Evolutionary conservation across 2,113 vertebrate species (phyloP).

Genomic region (Mirounga angustirostris): DNA sequence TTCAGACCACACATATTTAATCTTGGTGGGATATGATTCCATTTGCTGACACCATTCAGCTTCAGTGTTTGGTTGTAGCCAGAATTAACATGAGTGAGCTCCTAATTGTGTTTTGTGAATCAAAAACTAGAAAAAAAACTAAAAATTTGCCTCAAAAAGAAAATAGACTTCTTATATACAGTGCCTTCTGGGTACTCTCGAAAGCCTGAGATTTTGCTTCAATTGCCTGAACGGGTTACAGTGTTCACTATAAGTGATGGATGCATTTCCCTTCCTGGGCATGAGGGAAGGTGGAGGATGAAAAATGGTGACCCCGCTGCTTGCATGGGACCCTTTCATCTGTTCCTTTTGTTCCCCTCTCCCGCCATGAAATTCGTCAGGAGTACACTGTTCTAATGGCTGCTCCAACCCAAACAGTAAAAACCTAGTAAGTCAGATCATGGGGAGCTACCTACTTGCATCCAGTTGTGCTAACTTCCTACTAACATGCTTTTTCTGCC

Average conservation of each 20-base stretch:
- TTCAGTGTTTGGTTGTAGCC: conserved; percentile 49
- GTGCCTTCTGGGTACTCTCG: neutral
- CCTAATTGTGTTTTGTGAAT: conserved; percentile 75
- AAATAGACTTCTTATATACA: conserved; percentile 12
- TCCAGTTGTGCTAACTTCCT: neutral
- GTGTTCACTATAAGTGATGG: neutral
- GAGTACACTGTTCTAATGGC: neutral
- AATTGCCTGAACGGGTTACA: neutral
- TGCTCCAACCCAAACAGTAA: neutral
- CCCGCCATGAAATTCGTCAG: neutral
- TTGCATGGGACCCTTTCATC: neutral
- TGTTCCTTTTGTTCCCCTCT: neutral
- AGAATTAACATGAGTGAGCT: conserved; percentile 78
- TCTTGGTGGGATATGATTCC: conserved; percentile 73
- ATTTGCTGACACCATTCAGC: conserved; percentile 74
- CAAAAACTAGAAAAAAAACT: conserved; percentile 67
- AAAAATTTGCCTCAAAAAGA: conserved; percentile 62
- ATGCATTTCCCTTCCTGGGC: conserved; percentile 5
- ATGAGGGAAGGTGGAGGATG: neutral
- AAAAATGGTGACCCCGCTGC: neutral
- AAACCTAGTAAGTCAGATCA: neutral
- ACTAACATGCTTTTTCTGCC: neutral
- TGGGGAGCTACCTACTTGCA: neutral
- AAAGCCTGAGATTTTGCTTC: conserved; percentile 60
- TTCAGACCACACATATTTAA: conserved; percentile 73